Evolutionary conservation across 2,113 vertebrate species (phyloP), one percentile per base, ranked within the genome.

Genomic region (Cyanoramphus novaezelandiae): DNA sequence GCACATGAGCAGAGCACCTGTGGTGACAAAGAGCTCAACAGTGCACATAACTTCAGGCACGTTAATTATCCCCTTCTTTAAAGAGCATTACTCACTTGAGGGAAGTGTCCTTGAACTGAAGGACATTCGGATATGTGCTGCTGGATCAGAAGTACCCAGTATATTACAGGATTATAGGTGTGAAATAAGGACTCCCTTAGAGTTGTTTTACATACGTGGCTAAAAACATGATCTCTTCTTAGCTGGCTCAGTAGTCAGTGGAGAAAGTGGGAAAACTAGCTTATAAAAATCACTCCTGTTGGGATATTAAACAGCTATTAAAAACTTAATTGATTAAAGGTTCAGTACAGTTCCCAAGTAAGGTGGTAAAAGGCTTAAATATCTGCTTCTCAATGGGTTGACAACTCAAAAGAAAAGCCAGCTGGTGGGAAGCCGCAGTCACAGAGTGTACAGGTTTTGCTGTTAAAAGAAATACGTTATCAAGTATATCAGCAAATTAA

Each of bases 321-420:
- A 83, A 91, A 92, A 53, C 20, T 10, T 17, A 88, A 71, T 82
- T 91, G 70, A 67, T 91, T 93, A 86, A 78, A 37, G 41, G 20
- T 92, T 95, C 33, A 50, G 35, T 82, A 25, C 17, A 77, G 53
- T 43, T 86, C 41, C 46, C 74, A 33, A 78, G 74, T 86, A 93
- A 95, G 31, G 41, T 87, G 37, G 29, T 85, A 87, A 82, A 94
- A 88, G 50, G 35, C 77, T 92, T 94, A 76, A 82, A 70, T 87
- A 84, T 33, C 47, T 77, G 15, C 28, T 70, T 71, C 81, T 91
- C 41, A 43, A 10, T 44, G 46, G 53, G 52, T 17, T 88, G 53
- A 87, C 53, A 82, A 70, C 69, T 84, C 27, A 53, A 72, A 72
- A 81, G 72, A 74, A 79, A 72, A 29, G 43, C 37, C 25, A 85